Conservation (phyloP, 2,888 invertebrate genomes). For the Furcula furcula region DNA sequence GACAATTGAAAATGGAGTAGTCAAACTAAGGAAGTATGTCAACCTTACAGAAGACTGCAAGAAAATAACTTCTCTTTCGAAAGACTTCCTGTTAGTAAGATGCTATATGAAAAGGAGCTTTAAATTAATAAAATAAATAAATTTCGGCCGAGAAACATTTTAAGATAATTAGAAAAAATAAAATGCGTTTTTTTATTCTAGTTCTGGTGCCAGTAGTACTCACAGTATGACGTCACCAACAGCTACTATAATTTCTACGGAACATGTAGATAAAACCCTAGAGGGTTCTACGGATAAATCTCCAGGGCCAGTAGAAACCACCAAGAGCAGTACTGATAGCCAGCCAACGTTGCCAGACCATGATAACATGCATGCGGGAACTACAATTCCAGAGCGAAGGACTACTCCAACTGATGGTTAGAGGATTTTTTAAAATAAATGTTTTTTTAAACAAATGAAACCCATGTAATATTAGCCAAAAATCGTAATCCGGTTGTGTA, state of each 20-base stretch:
- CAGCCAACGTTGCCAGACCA: constrained; percentile 61
- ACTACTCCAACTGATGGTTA: constrained; percentile 70
- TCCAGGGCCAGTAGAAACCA: constrained; percentile 29
- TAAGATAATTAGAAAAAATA: background rate
- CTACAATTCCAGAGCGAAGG: constrained; percentile 51
- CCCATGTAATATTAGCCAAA: too few relatives aligned
- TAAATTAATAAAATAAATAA: too few relatives aligned
- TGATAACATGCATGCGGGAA: constrained; percentile 69
- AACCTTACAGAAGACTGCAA: too few relatives aligned
- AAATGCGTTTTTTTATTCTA: constrained; percentile 21
- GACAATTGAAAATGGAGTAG: too few relatives aligned
- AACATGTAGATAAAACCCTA: constrained; percentile 49
- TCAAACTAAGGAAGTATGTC: too few relatives aligned
- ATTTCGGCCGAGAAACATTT: background rate
- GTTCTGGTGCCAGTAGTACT: constrained; percentile 61
- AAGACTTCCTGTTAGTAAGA: too few relatives aligned
- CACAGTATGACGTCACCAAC: constrained; percentile 68
- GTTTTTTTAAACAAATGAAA: too few relatives aligned
- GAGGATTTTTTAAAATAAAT: constrained; percentile 1
- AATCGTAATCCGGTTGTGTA: too few relatives aligned
- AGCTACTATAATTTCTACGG: constrained; percentile 46
- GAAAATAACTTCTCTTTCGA: too few relatives aligned
- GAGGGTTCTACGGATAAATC: constrained; percentile 49
- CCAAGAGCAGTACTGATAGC: constrained; percentile 33
- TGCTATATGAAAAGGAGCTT: too few relatives aligned